Base-by-base conservation (phyloP, 2,888 invertebrate genomes). In the Xanthorhoe designata region DNA sequence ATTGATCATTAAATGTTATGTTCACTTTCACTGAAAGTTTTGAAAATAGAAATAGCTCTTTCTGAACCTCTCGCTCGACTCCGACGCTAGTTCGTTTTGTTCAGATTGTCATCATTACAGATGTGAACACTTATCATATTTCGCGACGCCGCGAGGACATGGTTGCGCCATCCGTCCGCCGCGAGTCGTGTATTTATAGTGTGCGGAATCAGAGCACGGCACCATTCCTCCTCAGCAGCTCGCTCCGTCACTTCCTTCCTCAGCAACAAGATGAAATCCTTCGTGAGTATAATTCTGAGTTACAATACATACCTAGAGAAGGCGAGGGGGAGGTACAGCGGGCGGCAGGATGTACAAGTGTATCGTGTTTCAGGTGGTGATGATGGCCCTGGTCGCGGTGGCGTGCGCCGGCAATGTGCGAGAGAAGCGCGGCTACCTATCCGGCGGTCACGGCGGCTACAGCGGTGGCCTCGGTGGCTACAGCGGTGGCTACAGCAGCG, bases 211-310 rank as follows among this genome's bases (percentile, higher is more conserved):
- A 51, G 53, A 58, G 18, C 51, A 18, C 56, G 32, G 42, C 69
- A 69, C 54, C 68, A 71, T 15, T 68, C 63, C 18, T 61, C 55
- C 15, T 42, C 62, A 58, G 35, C 68, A 64, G 24, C 35, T 29
- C 19, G 52, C 38, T n/a, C 49, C 59, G 18, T 50, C 29, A 32
- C 55, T 58, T 58, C 61, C 61, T 18, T 32, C 50, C 19, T 1
- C 51, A 53, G 17, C 53, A 47, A 18, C 81, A 72, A 70, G 73
- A 86, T 86, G 86, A 85, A 79, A 66, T 71, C 75, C 72, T 80
- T 84, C 62, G 85, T 86, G 66, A 85, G 86, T 86, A 77, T 24
- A 1, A 24, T 4, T 66, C 9, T 8, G 49, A 32, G n/a, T n/a
- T n/a, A n/a, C n/a, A n/a, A n/a, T n/a, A n/a, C n/a, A 17, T 10